Evolutionary conservation across 2,113 vertebrate species (phyloP).

Genomic region (Vulpes ferrilata): DNA sequence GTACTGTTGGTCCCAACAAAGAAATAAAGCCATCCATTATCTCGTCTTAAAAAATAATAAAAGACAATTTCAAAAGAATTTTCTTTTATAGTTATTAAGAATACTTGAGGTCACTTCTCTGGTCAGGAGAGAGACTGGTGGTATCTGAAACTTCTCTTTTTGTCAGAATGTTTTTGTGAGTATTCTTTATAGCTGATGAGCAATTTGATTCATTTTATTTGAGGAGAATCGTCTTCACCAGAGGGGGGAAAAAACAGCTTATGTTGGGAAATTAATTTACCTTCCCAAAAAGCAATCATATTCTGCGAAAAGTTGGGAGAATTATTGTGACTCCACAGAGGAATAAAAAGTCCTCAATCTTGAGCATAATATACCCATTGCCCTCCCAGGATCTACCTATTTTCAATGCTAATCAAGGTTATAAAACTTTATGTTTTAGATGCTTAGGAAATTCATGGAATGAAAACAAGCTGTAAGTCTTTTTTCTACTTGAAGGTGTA

Average conservation of each 20-base stretch:
- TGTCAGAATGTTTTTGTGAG: neutral
- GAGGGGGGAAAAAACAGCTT: neutral
- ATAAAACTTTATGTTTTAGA: conserved; percentile 53
- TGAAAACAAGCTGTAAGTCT: neutral
- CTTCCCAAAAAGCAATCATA: conserved; percentile 67
- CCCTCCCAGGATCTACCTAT: neutral
- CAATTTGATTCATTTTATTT: conserved; percentile 72
- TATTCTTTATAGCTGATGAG: conserved; percentile 60
- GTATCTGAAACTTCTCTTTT: conserved; percentile 4
- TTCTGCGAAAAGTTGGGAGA: conserved; percentile 55
- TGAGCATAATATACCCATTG: neutral
- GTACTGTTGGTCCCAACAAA: neutral
- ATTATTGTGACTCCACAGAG: conserved; percentile 34
- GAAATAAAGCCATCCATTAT: neutral
- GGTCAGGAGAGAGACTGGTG: neutral
- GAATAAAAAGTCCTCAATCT: neutral
- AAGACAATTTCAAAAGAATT: conserved; percentile 33
- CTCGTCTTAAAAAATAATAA: conserved; percentile 1
- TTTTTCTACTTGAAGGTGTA: neutral
- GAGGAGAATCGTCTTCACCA: neutral
- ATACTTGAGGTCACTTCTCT: conserved; percentile 8
- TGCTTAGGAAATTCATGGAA: conserved; percentile 3
- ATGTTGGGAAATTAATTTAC: conserved; percentile 56
- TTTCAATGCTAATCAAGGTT: neutral
- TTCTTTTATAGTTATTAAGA: conserved; percentile 2